Conservation (phyloP, 1,140 invertebrate genomes). For the Sesamia nonagrioides region DNA sequence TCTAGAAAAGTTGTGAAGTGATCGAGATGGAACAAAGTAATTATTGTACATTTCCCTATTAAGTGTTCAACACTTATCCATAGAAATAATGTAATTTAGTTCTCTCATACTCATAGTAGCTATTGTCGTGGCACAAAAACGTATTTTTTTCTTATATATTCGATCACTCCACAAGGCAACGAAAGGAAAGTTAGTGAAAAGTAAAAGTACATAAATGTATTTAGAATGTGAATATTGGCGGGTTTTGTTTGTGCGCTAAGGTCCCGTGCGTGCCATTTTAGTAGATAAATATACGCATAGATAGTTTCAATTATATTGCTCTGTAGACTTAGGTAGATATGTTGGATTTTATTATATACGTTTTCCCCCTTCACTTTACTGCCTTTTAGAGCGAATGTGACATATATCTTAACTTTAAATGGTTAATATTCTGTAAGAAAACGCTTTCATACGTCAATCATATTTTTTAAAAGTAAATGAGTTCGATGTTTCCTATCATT, state of each 20-base stretch:
- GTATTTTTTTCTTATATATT: background rate
- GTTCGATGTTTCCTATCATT: no score
- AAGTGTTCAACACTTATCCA: conserved; percentile 37
- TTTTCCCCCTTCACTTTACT: conserved; percentile 39
- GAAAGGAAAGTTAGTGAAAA: conserved; percentile 10
- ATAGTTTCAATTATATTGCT: conserved; percentile 76
- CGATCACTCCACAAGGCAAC: conserved; percentile 36
- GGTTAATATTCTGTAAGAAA: no score
- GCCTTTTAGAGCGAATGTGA: conserved; percentile 10
- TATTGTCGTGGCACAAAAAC: conserved; percentile 35
- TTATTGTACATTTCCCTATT: background rate
- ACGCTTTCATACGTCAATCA: no score
- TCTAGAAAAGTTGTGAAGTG: conserved; percentile 33
- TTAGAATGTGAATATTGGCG: conserved; percentile 54
- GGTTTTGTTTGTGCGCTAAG: conserved; percentile 68
- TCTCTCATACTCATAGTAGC: conserved; percentile 1
- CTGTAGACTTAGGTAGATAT: conserved; percentile 52
- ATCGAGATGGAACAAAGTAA: background rate
- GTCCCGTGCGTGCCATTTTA: conserved; percentile 77
- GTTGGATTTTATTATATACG: conserved; percentile 61
- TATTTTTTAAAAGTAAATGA: no score
- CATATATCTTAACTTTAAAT: background rate
- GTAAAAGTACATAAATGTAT: conserved; percentile 37
- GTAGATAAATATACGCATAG: conserved; percentile 78
- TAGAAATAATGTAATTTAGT: conserved; percentile 8